These are phyloP conservation scores for Ciconia stormi DNA, from an alignment of 2,113 vertebrate species.

Conservation along the genomic window DNA sequence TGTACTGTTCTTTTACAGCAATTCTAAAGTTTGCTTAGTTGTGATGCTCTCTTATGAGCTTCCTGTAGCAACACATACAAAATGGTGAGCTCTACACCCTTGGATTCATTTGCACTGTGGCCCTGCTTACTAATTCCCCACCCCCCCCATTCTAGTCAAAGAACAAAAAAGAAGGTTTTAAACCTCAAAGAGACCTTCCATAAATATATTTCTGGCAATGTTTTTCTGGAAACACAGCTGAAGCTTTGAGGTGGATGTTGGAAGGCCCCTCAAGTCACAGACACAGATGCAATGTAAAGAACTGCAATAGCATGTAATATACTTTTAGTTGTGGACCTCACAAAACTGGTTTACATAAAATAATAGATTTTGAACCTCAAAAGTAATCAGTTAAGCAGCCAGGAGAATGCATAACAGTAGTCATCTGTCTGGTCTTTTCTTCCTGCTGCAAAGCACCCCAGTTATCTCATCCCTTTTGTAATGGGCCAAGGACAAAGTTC, in stretches of 20 bases:
- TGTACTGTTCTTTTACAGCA: background rate
- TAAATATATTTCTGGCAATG: background rate
- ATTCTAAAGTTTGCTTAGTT: background rate
- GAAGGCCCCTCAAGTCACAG: background rate
- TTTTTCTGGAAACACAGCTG: background rate
- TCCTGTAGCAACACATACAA: background rate
- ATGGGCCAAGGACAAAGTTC: background rate
- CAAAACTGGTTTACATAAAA: background rate
- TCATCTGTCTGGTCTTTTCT: background rate
- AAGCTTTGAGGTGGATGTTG: background rate
- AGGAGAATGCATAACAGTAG: background rate
- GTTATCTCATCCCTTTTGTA: background rate
- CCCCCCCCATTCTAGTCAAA: background rate
- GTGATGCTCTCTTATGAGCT: background rate
- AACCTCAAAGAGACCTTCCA: background rate
- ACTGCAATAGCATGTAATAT: rapidly evolving
- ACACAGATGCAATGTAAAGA: background rate
- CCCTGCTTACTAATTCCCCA: too few relatives aligned
- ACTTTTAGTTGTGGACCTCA: background rate
- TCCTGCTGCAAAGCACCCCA: background rate
- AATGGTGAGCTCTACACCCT: background rate
- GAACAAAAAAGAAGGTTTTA: background rate
- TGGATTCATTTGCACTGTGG: background rate
- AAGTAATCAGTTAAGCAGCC: background rate
- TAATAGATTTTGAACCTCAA: background rate